Evolutionary conservation across 1,140 invertebrate genomes (phyloP), one percentile per base, ranked within the genome.

Genomic region (Wasmannia auropunctata): DNA sequence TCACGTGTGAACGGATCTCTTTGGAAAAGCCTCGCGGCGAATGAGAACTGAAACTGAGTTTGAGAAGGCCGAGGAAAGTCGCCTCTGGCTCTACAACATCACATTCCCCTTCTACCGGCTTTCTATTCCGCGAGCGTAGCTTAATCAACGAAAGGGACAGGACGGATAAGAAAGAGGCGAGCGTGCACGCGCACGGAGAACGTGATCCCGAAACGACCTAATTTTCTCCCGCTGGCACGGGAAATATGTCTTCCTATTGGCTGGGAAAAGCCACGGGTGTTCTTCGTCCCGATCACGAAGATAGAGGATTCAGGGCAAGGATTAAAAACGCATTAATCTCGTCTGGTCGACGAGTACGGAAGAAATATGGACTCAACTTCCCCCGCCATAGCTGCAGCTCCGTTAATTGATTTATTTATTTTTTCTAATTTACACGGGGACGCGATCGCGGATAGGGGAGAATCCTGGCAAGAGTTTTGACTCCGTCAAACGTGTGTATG

Each of bases 111-210:
- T 63, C 43, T 37, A 54, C 46, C 37, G 16, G 37, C 72, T 79
- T 25, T 25, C 60, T 85, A 85, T 85, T 85, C 83, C 74, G 28
- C 37, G 51, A 37, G 43, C 80, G 74, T 75, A 67, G 58, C 70
- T 85, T 49, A 85, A 85, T 85, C 70, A 79, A 85, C 74, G 43
- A 85, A 85, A 85, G 69, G 43, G 83, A 63, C 19, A 85, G 56
- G 40, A 58, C 3, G 19, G 75, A 77, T 63, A 63, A 56, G 58
- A 49, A 51, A 34, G 77, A 63, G 81, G 34, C 31, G 54, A 60
- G 58, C 37, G 56, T 19, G 37, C 56, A 51, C 60, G 10, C 19
- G n/a, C n/a, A n/a, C 37, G 46, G 43, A 65, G 34, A 83, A 72
- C 51, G 67, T 83, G 67, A 83, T 74, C 37, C 25, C 63, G 34